Evolutionary conservation across 2,888 invertebrate genomes (phyloP).

Genomic region (Rhimphoctona megacephalus): DNA sequence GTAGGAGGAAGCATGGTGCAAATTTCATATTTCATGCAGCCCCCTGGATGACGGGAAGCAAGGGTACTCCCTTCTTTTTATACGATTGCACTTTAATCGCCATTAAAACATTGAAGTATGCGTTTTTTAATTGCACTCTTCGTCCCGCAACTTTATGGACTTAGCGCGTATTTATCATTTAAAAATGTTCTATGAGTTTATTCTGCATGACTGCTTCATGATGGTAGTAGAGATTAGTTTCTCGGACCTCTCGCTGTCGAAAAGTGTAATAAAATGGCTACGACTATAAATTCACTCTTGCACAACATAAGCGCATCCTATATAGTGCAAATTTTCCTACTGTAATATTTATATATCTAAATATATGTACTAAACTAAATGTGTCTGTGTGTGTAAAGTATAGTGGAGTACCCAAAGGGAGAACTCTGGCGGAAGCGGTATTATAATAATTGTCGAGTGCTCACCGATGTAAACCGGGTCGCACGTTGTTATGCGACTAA

Average conservation of each 20-base stretch:
- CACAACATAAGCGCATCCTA: slow-evolving; percentile 16
- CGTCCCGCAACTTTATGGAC: background rate
- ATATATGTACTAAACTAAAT: slow-evolving; percentile 13
- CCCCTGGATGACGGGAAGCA: background rate
- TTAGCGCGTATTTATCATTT: slow-evolving; percentile 19
- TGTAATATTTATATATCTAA: background rate
- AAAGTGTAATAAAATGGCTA: slow-evolving; percentile 63
- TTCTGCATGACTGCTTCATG: background rate
- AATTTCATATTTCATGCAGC: background rate
- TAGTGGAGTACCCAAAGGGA: slow-evolving; percentile 64
- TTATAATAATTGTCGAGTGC: slow-evolving; percentile 73
- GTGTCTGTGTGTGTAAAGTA: background rate
- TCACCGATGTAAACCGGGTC: slow-evolving; percentile 71
- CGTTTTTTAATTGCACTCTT: slow-evolving; percentile 36
- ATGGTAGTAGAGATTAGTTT: background rate
- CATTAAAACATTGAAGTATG: slow-evolving; percentile 25
- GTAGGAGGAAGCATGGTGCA: background rate
- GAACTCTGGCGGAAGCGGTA: slow-evolving; percentile 70
- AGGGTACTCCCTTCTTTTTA: background rate
- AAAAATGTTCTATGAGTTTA: background rate
- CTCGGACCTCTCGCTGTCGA: slow-evolving; percentile 55
- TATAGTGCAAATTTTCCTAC: slow-evolving; percentile 28
- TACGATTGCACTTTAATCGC: slow-evolving; percentile 22
- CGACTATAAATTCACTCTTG: slow-evolving; percentile 61
- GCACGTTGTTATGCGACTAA: slow-evolving; percentile 52